phyloP scores from a whole-genome alignment of 2,797 vertebrate species.

The Enteromius radiatus region DNA sequence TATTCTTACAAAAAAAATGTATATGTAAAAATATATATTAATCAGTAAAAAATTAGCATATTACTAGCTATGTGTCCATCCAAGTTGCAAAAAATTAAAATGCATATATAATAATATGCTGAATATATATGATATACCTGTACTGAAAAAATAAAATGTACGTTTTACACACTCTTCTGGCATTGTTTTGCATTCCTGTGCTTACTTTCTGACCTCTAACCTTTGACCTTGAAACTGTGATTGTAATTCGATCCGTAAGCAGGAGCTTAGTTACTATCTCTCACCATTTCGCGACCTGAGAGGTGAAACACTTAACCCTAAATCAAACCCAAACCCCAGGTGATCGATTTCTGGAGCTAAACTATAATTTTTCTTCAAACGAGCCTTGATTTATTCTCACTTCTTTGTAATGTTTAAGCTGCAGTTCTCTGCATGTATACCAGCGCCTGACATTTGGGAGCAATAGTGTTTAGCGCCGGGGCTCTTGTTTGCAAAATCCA shows the following conservation, averaged over 20 bases:
- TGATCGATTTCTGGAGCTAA: not conserved
- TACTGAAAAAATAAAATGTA: not conserved
- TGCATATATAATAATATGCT: not conserved
- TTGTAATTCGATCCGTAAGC: conserved; percentile 34
- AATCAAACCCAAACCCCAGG: conserved; percentile 5
- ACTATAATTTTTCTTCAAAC: not conserved
- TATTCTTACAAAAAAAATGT: too few species aligned
- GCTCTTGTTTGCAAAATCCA: conserved; percentile 42
- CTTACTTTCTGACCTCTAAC: conserved; percentile 31
- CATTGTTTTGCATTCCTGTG: conserved; percentile 32
- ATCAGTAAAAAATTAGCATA: not conserved
- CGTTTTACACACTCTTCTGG: conserved; percentile 4
- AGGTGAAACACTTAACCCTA: conserved; percentile 40
- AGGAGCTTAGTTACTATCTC: conserved; percentile 40
- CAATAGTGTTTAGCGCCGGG: conserved; percentile 6
- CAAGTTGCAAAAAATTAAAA: not conserved
- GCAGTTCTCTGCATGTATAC: not conserved
- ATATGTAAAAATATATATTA: not conserved
- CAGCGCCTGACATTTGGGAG: not conserved
- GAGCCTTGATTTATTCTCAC: not conserved
- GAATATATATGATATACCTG: not conserved
- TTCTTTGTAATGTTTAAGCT: not conserved
- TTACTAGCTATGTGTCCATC: not conserved
- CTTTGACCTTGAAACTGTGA: conserved; percentile 41
- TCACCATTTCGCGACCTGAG: conserved; percentile 30